Conservation (phyloP, 2,113 vertebrate genomes). For the Lutjanus erythropterus region DNA sequence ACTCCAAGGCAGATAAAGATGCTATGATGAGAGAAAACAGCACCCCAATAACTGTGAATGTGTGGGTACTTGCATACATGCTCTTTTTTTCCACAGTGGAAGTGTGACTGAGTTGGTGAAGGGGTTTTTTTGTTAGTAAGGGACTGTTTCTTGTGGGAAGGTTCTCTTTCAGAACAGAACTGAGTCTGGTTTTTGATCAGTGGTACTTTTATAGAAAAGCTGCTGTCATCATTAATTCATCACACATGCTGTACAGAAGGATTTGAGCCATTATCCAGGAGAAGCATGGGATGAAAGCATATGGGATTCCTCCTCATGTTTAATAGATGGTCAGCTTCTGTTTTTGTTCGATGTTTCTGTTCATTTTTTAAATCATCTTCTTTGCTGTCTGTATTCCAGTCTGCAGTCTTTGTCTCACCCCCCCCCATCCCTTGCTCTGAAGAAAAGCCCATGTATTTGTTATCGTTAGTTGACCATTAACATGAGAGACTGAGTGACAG, state of each 20-base stretch:
- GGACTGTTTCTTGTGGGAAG: neutral
- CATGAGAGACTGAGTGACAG: slow-evolving; percentile 18
- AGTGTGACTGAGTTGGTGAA: neutral
- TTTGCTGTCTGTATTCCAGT: neutral
- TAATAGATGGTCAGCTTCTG: slow-evolving; percentile 56
- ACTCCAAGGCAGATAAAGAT: neutral
- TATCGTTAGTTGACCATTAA: slow-evolving; percentile 28
- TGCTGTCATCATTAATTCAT: slow-evolving; percentile 69
- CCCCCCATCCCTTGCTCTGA: neutral
- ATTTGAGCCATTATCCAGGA: slow-evolving; percentile 58
- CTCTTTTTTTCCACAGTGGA: neutral
- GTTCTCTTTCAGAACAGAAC: neutral
- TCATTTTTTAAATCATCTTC: neutral
- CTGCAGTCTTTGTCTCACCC: neutral
- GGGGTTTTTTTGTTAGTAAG: neutral
- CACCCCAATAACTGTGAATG: neutral
- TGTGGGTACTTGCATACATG: neutral
- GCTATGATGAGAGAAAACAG: neutral
- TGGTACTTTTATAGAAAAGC: slow-evolving; percentile 30
- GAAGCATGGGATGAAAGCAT: slow-evolving; percentile 23
- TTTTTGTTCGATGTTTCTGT: slow-evolving; percentile 34
- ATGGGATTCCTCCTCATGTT: slow-evolving; percentile 61
- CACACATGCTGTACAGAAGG: slow-evolving; percentile 29
- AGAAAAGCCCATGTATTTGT: slow-evolving; percentile 38
- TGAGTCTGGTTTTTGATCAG: slow-evolving; percentile 24